Evolutionary conservation across 2,113 vertebrate species (phyloP).

Genomic region (Menidia beryllina): DNA sequence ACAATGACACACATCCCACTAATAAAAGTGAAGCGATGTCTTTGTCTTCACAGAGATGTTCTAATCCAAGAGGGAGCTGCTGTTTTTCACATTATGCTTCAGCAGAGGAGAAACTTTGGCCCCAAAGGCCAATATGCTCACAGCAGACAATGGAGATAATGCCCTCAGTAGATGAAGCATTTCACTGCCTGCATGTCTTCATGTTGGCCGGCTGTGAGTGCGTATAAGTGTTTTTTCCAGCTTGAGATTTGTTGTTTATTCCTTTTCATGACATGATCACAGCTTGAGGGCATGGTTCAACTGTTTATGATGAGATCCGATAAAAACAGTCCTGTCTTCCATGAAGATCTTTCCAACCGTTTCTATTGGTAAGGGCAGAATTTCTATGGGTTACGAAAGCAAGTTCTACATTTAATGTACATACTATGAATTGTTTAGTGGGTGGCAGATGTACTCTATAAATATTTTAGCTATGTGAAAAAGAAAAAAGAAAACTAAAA

Average conservation of each 20-base stretch:
- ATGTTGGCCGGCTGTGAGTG: slow-evolving; percentile 4
- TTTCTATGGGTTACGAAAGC: background rate
- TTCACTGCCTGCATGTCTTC: slow-evolving; percentile 11
- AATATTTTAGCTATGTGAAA: too few species aligned
- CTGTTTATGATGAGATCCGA: background rate
- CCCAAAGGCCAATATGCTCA: slow-evolving; percentile 64
- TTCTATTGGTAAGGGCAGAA: background rate
- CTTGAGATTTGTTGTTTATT: slow-evolving; percentile 2
- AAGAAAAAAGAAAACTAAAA: too few species aligned
- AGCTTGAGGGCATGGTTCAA: background rate
- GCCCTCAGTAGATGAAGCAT: slow-evolving; percentile 20
- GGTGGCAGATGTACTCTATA: background rate
- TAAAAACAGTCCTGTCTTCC: background rate
- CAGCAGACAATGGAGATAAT: slow-evolving; percentile 47
- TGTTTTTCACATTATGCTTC: slow-evolving; percentile 66
- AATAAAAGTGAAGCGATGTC: slow-evolving; percentile 52
- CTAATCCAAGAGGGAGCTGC: slow-evolving; percentile 64
- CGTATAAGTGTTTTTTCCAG: background rate
- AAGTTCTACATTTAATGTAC: background rate
- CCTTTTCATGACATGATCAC: background rate
- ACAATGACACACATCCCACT: slow-evolving; percentile 55
- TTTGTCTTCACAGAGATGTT: slow-evolving; percentile 61
- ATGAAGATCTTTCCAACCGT: background rate
- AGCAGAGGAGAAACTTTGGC: slow-evolving; percentile 64
- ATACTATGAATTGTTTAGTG: background rate